phyloP scores from a whole-genome alignment of 2,113 vertebrate genomes.

The Cygnus atratus region DNA sequence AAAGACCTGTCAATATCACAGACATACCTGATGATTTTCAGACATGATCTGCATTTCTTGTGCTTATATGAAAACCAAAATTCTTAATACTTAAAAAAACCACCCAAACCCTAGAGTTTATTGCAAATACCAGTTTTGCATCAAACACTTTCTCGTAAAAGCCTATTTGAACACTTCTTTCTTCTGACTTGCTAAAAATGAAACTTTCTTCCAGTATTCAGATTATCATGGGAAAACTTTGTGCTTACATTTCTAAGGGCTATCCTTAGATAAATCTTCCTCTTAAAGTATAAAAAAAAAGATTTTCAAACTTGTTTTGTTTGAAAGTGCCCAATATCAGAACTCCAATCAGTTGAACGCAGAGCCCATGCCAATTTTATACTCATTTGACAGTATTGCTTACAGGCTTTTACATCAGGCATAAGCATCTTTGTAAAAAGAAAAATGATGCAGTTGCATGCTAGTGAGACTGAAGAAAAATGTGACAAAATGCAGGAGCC shows the following conservation, averaged over 20 bases:
- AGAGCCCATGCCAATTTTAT: neutral
- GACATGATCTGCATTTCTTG: neutral
- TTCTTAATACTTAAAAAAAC: neutral
- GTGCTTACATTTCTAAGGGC: neutral
- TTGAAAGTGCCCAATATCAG: neutral
- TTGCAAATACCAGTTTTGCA: neutral
- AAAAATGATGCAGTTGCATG: neutral
- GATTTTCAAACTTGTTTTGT: neutral
- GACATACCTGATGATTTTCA: neutral
- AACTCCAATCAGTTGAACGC: neutral
- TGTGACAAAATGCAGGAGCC: neutral
- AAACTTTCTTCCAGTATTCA: neutral
- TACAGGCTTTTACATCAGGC: neutral
- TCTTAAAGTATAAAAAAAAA: neutral
- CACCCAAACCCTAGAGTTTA: fast-evolving
- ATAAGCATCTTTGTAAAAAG: neutral
- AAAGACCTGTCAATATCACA: neutral
- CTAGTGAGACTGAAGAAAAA: neutral
- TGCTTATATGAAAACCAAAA: neutral
- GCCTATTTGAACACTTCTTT: neutral
- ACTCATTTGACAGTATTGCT: neutral
- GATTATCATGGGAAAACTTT: neutral
- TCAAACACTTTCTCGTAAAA: neutral
- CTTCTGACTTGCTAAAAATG: neutral
- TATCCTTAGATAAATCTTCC: neutral